Percentiles rank a stretch among this genome's conserved stretches.
Evolutionary conservation across 2,888 invertebrate species (phyloP).

Genomic region (Tromatobia lineatoria): DNA sequence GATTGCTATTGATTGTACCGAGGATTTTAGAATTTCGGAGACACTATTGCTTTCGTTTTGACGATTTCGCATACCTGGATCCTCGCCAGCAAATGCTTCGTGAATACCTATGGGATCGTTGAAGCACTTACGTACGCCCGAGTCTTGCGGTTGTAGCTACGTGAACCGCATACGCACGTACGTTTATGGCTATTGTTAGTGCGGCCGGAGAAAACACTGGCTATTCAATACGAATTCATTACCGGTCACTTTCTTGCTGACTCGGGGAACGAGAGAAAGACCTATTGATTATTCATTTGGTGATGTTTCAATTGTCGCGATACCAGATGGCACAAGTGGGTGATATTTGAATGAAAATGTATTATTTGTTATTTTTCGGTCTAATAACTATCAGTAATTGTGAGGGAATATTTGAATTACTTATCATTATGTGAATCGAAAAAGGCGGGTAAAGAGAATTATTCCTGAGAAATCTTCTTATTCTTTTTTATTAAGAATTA

Average conservation of each 20-base stretch:
- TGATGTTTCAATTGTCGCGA: conserved; percentile 14
- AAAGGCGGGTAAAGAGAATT: too few species aligned
- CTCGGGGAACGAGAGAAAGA: conserved; percentile 12
- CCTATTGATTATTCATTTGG: conserved; percentile 51
- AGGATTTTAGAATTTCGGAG: conserved; percentile 55
- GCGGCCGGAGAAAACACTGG: conserved; percentile 56
- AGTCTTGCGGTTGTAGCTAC: conserved; percentile 44
- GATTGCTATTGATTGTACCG: conserved; percentile 35
- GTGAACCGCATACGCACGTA: conserved; percentile 59
- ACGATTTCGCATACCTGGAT: conserved; percentile 68
- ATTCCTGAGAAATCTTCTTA: too few species aligned
- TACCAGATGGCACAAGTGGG: neutral
- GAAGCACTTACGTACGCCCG: neutral
- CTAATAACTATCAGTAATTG: too few species aligned
- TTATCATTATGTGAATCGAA: neutral
- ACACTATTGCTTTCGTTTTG: conserved; percentile 54
- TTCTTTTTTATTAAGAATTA: too few species aligned
- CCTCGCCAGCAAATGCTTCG: conserved; percentile 53
- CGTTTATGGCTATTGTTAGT: conserved; percentile 50
- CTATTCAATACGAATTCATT: conserved; percentile 9
- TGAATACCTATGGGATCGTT: conserved; percentile 44
- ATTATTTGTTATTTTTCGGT: too few species aligned
- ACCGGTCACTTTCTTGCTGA: conserved; percentile 56
- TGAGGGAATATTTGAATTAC: too few species aligned
- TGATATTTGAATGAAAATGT: too few species aligned